Percentiles rank a stretch among this genome's conserved stretches.
Evolutionary conservation across 1,140 invertebrate species (phyloP).

Genomic region (Pseudobourletiella spinata): DNA sequence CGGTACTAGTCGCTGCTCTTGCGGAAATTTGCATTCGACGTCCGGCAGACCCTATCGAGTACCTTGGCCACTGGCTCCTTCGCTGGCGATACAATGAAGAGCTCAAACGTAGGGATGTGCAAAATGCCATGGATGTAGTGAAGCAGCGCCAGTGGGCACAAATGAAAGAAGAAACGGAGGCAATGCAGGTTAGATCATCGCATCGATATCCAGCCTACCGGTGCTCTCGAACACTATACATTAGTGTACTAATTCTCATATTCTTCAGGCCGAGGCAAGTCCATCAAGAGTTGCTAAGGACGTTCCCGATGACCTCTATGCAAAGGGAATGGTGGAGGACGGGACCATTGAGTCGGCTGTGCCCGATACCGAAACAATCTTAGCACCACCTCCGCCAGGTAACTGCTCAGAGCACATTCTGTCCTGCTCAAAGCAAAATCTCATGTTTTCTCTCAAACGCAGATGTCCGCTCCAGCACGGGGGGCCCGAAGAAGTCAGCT

Average conservation of each 20-base stretch:
- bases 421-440: no score
- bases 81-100: slow-evolving; percentile 36
- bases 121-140: slow-evolving; percentile 30
- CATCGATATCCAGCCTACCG: no score
- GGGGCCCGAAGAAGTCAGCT: no score
- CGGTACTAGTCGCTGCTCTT: slow-evolving; percentile 32
- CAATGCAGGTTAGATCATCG: neutral
- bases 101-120: slow-evolving; percentile 29
- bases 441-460: no score
- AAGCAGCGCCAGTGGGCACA: slow-evolving; percentile 19
- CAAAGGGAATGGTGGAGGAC: no score
- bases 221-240: no score
- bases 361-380: no score
- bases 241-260: no score
- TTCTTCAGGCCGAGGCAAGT: neutral
- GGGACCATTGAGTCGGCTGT: no score
- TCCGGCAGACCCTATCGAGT: slow-evolving; percentile 34
- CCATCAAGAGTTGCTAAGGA: neutral
- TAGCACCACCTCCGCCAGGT: no score
- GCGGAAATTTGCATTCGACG: slow-evolving; percentile 35
- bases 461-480: no score
- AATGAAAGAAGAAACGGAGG: slow-evolving; percentile 1
- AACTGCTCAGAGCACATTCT: no score
- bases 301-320: neutral
- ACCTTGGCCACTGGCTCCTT: slow-evolving; percentile 35